Evolutionary conservation across 2,888 invertebrate genomes (phyloP).

Genomic region (Phengaris alcon): DNA sequence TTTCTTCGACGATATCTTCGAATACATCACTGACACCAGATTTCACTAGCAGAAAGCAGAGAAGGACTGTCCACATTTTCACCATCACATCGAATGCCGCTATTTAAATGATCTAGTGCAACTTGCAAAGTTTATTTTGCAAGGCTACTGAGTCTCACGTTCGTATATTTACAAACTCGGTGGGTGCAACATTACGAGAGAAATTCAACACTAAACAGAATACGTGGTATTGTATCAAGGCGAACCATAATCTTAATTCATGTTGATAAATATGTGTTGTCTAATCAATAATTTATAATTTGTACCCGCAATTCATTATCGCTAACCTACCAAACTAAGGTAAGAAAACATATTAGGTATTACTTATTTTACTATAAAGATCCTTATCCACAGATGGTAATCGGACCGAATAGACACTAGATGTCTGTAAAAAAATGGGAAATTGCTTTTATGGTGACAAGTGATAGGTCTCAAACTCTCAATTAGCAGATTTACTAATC

Average conservation of each 20-base stretch:
- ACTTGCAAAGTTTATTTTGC: conserved; percentile 37
- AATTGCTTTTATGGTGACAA: too few relatives aligned
- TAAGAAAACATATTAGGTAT: background rate
- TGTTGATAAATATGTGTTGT: background rate
- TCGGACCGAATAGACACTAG: background rate
- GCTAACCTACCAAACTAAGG: background rate
- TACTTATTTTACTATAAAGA: background rate
- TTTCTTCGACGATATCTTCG: conserved; percentile 47
- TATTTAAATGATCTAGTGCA: conserved; percentile 36
- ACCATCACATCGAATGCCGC: conserved; percentile 33
- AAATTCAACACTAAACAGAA: conserved; percentile 10
- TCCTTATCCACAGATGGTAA: background rate
- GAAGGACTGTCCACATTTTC: conserved; percentile 45
- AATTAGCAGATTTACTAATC: too few relatives aligned
- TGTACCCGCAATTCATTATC: background rate
- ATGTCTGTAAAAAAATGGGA: background rate
- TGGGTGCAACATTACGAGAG: conserved; percentile 4
- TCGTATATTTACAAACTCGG: conserved; percentile 13
- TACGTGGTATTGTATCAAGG: background rate
- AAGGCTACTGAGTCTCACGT: conserved; percentile 26
- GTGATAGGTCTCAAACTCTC: too few relatives aligned
- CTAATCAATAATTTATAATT: conserved; percentile 16
- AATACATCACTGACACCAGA: conserved; percentile 34
- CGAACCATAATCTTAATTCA: conserved; percentile 7
- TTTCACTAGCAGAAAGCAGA: conserved; percentile 34